These are phyloP conservation scores for Phaonia tiefii DNA, from an alignment of 2,888 invertebrate species.

Conservation along the genomic window DNA sequence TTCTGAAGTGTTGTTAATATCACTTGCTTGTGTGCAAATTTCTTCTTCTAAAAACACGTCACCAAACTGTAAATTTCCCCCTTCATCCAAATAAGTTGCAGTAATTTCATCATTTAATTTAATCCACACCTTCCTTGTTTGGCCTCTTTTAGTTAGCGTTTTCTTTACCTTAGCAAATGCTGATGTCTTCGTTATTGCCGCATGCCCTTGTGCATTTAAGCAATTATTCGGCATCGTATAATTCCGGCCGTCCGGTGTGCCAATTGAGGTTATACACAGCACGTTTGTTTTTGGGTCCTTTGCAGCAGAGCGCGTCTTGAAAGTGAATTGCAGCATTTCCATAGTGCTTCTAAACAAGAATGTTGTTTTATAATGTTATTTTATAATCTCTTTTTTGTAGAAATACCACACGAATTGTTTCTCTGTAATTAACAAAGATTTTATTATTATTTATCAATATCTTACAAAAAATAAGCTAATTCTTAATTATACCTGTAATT, in stretches of 20 bases:
- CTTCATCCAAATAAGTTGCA: too few species aligned
- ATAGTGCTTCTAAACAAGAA: slow-evolving; percentile 2
- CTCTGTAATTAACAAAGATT: background rate
- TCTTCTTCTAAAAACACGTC: slow-evolving; percentile 1
- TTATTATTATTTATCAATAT: background rate
- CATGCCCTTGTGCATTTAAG: background rate
- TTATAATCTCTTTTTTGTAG: too few species aligned
- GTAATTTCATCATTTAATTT: background rate
- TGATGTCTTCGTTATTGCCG: background rate
- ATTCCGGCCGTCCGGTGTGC: background rate
- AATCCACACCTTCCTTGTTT: slow-evolving; percentile 6
- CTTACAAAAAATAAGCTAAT: background rate
- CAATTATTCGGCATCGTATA: background rate
- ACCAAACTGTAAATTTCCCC: too few species aligned
- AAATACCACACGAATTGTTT: background rate
- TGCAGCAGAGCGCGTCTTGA: background rate
- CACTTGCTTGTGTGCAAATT: background rate
- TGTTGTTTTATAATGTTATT: slow-evolving; percentile 6
- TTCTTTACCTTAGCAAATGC: slow-evolving; percentile 8
- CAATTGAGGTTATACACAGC: slow-evolving; percentile 15
- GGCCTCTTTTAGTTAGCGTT: slow-evolving; percentile 4
- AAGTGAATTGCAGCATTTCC: background rate
- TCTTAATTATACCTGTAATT: background rate
- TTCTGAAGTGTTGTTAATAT: background rate
- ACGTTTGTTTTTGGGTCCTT: background rate